Base-by-base conservation (phyloP, 1,140 invertebrate species). In the Rhyzopertha dominica region DNA sequence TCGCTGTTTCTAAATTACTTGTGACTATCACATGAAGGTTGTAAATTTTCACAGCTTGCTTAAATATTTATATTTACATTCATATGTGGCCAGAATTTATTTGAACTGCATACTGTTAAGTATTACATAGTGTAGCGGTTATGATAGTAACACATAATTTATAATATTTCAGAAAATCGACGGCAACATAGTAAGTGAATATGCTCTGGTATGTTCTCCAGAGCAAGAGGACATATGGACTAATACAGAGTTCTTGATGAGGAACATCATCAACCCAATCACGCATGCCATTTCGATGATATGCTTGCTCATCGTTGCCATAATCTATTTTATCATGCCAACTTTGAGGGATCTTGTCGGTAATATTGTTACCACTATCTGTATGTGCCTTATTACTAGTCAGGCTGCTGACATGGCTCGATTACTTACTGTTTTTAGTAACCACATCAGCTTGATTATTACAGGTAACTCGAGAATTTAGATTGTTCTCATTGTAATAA, bases 251-350 rank as follows among this genome's bases (percentile, higher is more conserved):
- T 85, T 85, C 61, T 53, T 89, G 12, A 76, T 90, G 67, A 76
- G 74, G 34, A 81, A 82, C 63, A 74, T 87, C 22, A 60, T 88
- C 0, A 84, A 87, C 68, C 85, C 86, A 10, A 68, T 81, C 25
- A 84, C 85, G 38, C 84, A 86, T 62, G 77, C 75, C 0, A 74
- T 87, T 22, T 73, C 82, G 2, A 80, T 89, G 43, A 69, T 79
- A 4, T 79, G 83, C 39, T 79, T 84, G 47, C 59, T 88, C n/a
- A 59, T 81, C 1, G 79, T 87, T 8, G 81, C 85, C 4, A 76
- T 89, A n/a, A 76, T 88, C 39, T 88, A 89, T 59, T 89, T 89
- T 64, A 79, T 89, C 12, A 67, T 90, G 47, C 85, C 85, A n/a
- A 87, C 87, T 25, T 69, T 90, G 31, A 69, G 85, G 54, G 86